Conservation (phyloP, 2,797 vertebrate species). For the Cuniculus paca region DNA sequence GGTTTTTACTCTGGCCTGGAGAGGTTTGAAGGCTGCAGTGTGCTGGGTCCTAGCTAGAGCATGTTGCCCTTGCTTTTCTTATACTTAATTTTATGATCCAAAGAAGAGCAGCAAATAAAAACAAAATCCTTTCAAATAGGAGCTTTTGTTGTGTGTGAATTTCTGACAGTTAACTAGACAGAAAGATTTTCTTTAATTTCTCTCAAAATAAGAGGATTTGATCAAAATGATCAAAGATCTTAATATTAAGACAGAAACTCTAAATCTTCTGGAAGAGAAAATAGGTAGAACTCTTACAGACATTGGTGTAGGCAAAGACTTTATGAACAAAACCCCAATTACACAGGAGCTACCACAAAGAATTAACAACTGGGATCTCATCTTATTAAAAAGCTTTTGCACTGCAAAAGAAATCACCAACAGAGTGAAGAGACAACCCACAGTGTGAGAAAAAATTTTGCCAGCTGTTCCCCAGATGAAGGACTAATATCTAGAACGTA, state of each 20-base stretch:
- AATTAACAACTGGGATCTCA: background rate
- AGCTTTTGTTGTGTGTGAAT: background rate
- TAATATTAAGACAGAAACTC: background rate
- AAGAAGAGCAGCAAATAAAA: background rate
- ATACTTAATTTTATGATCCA: background rate
- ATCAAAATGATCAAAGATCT: background rate
- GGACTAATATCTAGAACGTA: background rate
- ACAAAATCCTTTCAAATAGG: background rate
- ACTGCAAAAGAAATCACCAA: background rate
- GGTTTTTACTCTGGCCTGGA: background rate
- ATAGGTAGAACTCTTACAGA: background rate
- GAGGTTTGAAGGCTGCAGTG: background rate
- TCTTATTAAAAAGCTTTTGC: background rate
- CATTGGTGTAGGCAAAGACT: background rate
- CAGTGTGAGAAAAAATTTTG: background rate
- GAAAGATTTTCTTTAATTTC: slow-evolving; percentile 54
- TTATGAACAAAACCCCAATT: background rate
- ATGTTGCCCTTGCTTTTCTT: background rate
- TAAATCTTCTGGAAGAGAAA: background rate
- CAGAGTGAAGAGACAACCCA: background rate
- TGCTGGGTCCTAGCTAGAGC: background rate
- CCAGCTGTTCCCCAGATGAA: background rate
- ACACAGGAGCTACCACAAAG: background rate
- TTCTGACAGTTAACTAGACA: background rate
- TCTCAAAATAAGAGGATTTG: slow-evolving; percentile 32